A percentile compares a stretch with the other conserved stretches of the same genome.
phyloP scores from a whole-genome alignment of 2,888 invertebrate genomes.

The Leuctra nigra region DNA sequence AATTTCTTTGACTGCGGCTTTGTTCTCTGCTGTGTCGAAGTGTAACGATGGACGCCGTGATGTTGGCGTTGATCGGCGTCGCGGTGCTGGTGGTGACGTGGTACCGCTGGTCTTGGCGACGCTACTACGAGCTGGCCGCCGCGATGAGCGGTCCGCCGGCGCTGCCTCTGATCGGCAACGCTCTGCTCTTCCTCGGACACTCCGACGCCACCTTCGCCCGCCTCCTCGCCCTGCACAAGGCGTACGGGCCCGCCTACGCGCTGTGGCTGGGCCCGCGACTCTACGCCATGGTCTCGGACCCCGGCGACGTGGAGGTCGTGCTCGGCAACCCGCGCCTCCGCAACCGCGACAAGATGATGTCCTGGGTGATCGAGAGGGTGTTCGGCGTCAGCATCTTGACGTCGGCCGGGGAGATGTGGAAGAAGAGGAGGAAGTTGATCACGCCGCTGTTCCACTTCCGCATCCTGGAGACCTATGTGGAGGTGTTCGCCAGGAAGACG shows the following conservation, averaged over 20 bases:
- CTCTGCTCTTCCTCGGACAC: neutral
- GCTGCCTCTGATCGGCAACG: conserved; percentile 1
- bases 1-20: too few relatives aligned
- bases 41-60: too few relatives aligned
- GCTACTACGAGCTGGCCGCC: neutral
- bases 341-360: neutral
- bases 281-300: neutral
- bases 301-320: neutral
- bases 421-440: neutral
- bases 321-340: neutral
- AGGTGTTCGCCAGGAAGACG: neutral
- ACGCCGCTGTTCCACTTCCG: conserved; percentile 5
- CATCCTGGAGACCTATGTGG: conserved; percentile 5
- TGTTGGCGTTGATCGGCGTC: too few relatives aligned
- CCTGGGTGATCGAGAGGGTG: neutral
- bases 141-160: neutral
- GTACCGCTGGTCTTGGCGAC: neutral
- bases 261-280: neutral
- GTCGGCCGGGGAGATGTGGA: neutral
- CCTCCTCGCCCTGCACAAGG: neutral
- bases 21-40: too few relatives aligned
- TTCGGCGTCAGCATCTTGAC: neutral
- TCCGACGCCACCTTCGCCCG: neutral
- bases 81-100: too few relatives aligned
- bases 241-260: neutral